Evolutionary conservation across 2,888 invertebrate genomes (phyloP).

Genomic region (Pteria penguin): DNA sequence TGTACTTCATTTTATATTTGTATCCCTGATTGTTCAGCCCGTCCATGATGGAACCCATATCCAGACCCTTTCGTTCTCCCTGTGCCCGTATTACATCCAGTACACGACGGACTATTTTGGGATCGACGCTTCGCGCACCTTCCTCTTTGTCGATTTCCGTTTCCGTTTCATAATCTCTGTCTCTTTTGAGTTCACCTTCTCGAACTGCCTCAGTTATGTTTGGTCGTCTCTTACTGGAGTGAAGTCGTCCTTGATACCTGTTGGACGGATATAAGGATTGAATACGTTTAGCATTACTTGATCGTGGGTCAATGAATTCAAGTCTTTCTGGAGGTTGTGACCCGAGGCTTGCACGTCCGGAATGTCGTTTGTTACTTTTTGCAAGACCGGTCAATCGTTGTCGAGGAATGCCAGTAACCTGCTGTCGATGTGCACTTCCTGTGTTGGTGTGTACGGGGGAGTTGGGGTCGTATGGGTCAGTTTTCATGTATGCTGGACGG

Average conservation of each 20-base stretch:
- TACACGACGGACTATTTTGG: background rate
- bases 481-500: too few relatives aligned
- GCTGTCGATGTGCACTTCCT: too few relatives aligned
- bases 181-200: background rate
- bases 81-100: constrained; percentile 7
- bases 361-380: too few relatives aligned
- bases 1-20: constrained; percentile 20
- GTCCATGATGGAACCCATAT: constrained; percentile 7
- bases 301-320: constrained; percentile 2
- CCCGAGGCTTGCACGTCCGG: too few relatives aligned
- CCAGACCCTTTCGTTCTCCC: background rate
- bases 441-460: too few relatives aligned
- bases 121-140: background rate
- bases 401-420: background rate
- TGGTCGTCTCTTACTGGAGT: background rate
- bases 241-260: background rate
- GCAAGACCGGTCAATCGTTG: background rate
- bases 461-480: background rate
- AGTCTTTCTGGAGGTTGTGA: background rate
- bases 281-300: background rate
- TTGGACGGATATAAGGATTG: too few relatives aligned
- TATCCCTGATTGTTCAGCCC: constrained; percentile 3
- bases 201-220: background rate
- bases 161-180: constrained; percentile 11
- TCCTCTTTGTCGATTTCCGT: constrained; percentile 17